Evolutionary conservation across 1,140 invertebrate genomes (phyloP).

Genomic region (Orchesella cincta): DNA sequence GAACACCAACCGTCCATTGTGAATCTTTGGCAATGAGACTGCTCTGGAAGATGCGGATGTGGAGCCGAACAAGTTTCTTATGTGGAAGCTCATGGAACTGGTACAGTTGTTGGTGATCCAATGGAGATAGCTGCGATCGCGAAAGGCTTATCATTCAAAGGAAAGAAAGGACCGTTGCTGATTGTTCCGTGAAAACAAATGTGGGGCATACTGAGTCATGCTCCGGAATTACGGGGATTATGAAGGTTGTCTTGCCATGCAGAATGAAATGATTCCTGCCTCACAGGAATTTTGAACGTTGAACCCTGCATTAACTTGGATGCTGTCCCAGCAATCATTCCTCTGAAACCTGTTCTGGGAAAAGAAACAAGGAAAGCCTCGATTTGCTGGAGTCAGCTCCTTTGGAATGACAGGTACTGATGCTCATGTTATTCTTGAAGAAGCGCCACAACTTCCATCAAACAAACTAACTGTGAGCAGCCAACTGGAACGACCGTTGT

Average conservation of each 20-base stretch:
- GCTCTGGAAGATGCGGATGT: conserved; percentile 3
- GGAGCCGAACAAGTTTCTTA: too few relatives aligned
- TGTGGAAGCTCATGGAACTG: too few relatives aligned
- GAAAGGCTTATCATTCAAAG: too few relatives aligned
- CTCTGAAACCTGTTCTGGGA: background rate
- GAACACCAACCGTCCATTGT: background rate
- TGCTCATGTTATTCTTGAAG: conserved; percentile 40
- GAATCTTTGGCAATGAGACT: background rate
- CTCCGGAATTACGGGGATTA: too few relatives aligned
- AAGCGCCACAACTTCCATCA: conserved; percentile 9
- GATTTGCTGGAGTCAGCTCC: background rate
- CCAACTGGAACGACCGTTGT: background rate
- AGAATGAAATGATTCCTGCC: conserved; percentile 11
- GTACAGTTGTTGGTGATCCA: too few relatives aligned
- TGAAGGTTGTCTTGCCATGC: conserved; percentile 14
- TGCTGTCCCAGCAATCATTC: background rate
- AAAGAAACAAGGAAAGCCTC: background rate
- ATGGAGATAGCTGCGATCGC: too few relatives aligned
- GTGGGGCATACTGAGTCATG: too few relatives aligned
- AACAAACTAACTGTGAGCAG: background rate
- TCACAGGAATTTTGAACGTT: background rate
- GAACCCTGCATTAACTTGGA: conserved; percentile 3
- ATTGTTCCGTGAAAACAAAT: too few relatives aligned
- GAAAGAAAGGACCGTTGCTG: too few relatives aligned
- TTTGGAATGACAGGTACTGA: conserved; percentile 21